Evolutionary conservation across 2,797 vertebrate species (phyloP).

Genomic region (Amazonetta brasiliensis): DNA sequence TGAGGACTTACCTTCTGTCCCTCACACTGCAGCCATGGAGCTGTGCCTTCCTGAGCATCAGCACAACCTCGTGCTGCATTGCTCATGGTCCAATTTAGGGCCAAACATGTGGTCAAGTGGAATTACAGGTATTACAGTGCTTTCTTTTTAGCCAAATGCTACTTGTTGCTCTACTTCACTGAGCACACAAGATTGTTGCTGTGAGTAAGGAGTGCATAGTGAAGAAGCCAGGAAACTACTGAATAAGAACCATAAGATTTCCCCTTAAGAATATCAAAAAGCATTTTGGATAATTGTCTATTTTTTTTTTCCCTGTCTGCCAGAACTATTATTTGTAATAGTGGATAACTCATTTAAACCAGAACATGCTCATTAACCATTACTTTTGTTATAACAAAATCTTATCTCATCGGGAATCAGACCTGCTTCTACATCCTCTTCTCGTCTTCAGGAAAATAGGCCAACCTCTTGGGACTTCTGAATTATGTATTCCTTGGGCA

Average conservation of each 20-base stretch:
- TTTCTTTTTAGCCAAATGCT: not conserved
- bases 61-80: not conserved
- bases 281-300: not conserved
- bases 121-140: not conserved
- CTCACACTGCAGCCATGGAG: not conserved
- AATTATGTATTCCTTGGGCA: conserved; percentile 53
- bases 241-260: not conserved
- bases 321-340: conserved; percentile 4
- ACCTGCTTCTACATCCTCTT: conserved; percentile 21
- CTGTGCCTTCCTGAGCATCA: not conserved
- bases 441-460: conserved; percentile 45
- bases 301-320: not conserved
- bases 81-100: not conserved
- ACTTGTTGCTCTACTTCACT: not conserved
- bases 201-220: not conserved
- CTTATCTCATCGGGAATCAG: conserved; percentile 55
- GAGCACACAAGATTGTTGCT: not conserved
- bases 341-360: conserved; percentile 39
- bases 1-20: not conserved
- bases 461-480: conserved; percentile 21
- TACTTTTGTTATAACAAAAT: conserved; percentile 25
- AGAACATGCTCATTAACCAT: conserved; percentile 16
- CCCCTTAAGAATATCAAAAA: conserved; percentile 27
- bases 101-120: not conserved
- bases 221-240: not conserved